Evolutionary conservation across 2,888 invertebrate species (phyloP).

Genomic region (Synergus laeviventris): DNA sequence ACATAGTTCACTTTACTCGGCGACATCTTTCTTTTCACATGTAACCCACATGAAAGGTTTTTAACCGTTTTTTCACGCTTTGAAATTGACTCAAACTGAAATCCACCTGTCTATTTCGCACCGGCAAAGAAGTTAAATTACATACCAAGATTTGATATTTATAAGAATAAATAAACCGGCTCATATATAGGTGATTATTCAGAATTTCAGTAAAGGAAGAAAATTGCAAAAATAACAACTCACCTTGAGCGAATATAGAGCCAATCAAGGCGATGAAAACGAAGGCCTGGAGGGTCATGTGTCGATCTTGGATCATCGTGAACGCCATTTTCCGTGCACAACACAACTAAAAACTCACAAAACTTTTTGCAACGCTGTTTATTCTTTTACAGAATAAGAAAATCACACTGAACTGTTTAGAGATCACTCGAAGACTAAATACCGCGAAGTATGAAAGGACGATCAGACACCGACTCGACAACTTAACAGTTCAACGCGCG

Average conservation of each 20-base stretch:
- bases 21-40: neutral
- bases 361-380: conserved; percentile 35
- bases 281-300: conserved; percentile 64
- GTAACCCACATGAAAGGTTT: neutral
- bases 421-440: conserved; percentile 16
- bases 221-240: conserved; percentile 49
- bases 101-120: too few species aligned
- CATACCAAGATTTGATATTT: too few species aligned
- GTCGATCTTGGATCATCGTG: conserved; percentile 52
- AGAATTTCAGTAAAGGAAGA: neutral
- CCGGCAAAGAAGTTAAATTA: too few species aligned
- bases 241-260: conserved; percentile 67
- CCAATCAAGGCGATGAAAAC: conserved; percentile 61
- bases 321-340: conserved; percentile 48
- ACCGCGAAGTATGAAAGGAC: conserved; percentile 6
- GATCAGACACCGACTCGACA: conserved; percentile 42
- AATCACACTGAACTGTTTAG: conserved; percentile 32
- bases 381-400: conserved; percentile 24
- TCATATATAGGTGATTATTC: too few species aligned
- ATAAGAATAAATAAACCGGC: too few species aligned
- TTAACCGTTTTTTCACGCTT: too few species aligned
- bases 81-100: too few species aligned
- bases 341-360: conserved; percentile 53
- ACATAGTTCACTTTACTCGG: neutral
- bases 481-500: conserved; percentile 72